Base-by-base conservation (phyloP, 2,797 vertebrate genomes). In the Oryzias dopingdopingensis region DNA sequence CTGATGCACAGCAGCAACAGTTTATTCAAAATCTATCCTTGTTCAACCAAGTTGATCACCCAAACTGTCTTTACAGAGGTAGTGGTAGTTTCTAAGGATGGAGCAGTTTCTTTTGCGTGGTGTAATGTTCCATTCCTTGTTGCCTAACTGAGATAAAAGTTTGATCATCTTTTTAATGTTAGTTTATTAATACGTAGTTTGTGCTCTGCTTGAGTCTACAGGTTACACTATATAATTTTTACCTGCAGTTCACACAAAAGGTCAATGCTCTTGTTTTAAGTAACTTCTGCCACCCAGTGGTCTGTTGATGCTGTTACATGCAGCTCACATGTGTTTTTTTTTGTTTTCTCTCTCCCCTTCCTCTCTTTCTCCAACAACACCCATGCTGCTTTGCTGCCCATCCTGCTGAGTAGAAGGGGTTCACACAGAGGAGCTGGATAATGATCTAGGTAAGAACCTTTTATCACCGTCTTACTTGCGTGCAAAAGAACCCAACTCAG, bases 401-500 rank as follows among this genome's bases (percentile, higher is more conserved):
- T 91, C 85, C 87, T 77, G 82, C 92, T 87, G 94, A 95, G 94
- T 90, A 99, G 96, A 99, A 96, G 97, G 97, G 90, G 96, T 99
- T 71, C 97, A 99, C 78, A 99, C 97, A 83, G 97, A 99, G 88
- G 97, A 99, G 90, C 94, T 96, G 94, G 96, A 98, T 94, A 97
- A 94, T 92, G 97, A 99, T 90, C 89, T 96, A 90, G 96, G 97
- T 99, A 95, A 76, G 92, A 81, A 83, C 76, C 62, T 66, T 80
- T 71, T 62, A 50, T 45, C 17, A 48, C 45, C 12, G 13, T 10
- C 0, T 15, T 40, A 12, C 20, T 49, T 14, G 4, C 15, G 41
- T 42, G 18, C 40, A 55, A 3, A 48, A 37, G 13, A 37, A 12
- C 32, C 32, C 10, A 37, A 37, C 10, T 37, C 32, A 13, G 32